Evolutionary conservation across 2,797 vertebrate species (phyloP), one percentile per base, ranked within the genome.

Genomic region (Phoebastria nigripes): DNA sequence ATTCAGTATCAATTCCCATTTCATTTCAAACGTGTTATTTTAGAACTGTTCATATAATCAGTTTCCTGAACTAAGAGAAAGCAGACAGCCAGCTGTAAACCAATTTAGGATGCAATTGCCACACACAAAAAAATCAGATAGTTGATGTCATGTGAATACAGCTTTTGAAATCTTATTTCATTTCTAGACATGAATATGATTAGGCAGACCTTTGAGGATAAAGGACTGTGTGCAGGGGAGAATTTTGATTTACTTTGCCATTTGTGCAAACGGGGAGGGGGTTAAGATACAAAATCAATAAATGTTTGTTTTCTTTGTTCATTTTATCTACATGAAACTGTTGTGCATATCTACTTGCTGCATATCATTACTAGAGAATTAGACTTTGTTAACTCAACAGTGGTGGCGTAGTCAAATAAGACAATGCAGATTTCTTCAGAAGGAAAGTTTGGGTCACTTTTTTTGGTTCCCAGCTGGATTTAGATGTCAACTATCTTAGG

Each of bases 1-100:
- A 71, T 81, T 56, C 59, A 52, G 56, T 51, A 21, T 96, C 90
- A 96, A 95, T 95, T 96, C 70, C 49, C 42, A 31, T 96, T 97
- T 97, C 13, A 92, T 97, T 97, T 97, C 70, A 94, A 85, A 95
- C 85, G 58, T 94, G 25, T 94, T 97, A 72, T 94, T 97, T 97
- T 97, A 92, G 77, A 97, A 73, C 73, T 93, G 70, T 94, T 96
- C 77, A 59, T 96, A 86, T 93, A 93, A 93, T 97, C 90, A 90
- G n/a, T 94, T 97, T 91, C 44, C 63, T 94, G 79, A 94, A 77
- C 88, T 94, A 65, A 70, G 66, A 77, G 84, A 94, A 93, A 89
- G 84, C 61, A 97, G 92, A 47, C 70, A 97, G 83, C 39, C 86
- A 67, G 42, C 78, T 96, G 51, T 96, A 97, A 96, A 94, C 81